phyloP scores from a whole-genome alignment of 2,888 invertebrate species.

The Drosophila pegasa region DNA sequence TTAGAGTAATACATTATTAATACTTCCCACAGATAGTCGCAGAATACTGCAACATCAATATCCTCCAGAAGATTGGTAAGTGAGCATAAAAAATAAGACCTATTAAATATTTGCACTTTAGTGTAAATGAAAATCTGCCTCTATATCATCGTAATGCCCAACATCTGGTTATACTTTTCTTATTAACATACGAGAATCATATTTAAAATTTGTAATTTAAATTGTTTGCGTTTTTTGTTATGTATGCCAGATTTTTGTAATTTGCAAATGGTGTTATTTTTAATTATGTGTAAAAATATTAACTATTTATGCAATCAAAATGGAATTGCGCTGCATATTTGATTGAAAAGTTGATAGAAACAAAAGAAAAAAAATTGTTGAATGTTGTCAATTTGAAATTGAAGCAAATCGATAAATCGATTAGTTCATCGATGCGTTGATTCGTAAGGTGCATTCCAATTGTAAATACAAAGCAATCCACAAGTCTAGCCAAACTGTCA shows the following conservation, averaged over 20 bases:
- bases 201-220: slow-evolving; percentile 21
- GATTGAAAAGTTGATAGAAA: not conserved
- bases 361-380: not conserved
- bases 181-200: not conserved
- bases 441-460: not conserved
- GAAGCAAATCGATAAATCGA: not conserved
- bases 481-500: slow-evolving; percentile 2
- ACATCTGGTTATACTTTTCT: slow-evolving; percentile 27
- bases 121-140: not conserved
- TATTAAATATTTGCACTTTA: not conserved
- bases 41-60: not conserved
- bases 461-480: not conserved
- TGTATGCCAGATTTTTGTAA: not conserved
- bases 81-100: not conserved
- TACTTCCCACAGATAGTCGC: too few relatives aligned
- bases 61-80: not conserved
- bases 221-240: slow-evolving; percentile 1
- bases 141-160: slow-evolving; percentile 28
- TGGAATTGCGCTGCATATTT: not conserved
- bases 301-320: slow-evolving; percentile 9
- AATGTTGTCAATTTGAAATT: slow-evolving; percentile 1
- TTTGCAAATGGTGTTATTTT: slow-evolving; percentile 8
- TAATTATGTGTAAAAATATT: not conserved
- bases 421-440: not conserved
- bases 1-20: too few relatives aligned